phyloP scores from a whole-genome alignment of 2,888 invertebrate genomes.

The Idaea aversata region DNA sequence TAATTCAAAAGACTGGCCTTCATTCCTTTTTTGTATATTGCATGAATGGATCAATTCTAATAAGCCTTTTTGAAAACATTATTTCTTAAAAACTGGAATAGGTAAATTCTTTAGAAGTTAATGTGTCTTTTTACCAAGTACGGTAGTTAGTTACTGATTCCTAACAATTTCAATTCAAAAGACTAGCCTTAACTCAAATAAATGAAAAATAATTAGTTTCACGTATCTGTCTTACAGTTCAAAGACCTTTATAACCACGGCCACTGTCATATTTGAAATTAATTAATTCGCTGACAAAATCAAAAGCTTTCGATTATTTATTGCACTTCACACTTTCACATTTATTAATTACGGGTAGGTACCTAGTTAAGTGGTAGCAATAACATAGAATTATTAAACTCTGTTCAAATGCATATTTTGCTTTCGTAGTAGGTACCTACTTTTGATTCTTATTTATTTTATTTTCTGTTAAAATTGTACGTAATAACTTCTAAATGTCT shows the following conservation, averaged over 20 bases:
- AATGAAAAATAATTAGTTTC: too few relatives aligned
- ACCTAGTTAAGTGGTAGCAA: not conserved
- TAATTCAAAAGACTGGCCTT: too few relatives aligned
- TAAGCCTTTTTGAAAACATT: not conserved
- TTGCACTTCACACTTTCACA: not conserved
- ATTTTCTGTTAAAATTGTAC: too few relatives aligned
- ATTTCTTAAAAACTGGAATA: not conserved
- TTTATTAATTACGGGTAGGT: not conserved
- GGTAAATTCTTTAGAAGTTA: not conserved
- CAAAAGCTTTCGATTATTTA: not conserved
- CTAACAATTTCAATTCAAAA: not conserved
- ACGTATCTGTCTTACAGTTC: not conserved
- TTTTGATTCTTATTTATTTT: too few relatives aligned
- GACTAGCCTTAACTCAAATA: too few relatives aligned
- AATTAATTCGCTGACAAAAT: not conserved
- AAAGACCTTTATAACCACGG: not conserved
- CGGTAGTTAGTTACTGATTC: not conserved
- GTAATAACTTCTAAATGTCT: too few relatives aligned
- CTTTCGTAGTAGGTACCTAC: too few relatives aligned
- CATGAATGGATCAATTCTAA: not conserved
- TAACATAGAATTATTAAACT: too few relatives aligned
- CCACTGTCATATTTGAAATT: not conserved
- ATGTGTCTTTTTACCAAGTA: not conserved
- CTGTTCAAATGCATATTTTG: too few relatives aligned
- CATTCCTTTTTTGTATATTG: constrained; percentile 20